These are phyloP conservation scores for Lithosia quadra DNA, from an alignment of 2,888 invertebrate genomes.

Conservation along the genomic window DNA sequence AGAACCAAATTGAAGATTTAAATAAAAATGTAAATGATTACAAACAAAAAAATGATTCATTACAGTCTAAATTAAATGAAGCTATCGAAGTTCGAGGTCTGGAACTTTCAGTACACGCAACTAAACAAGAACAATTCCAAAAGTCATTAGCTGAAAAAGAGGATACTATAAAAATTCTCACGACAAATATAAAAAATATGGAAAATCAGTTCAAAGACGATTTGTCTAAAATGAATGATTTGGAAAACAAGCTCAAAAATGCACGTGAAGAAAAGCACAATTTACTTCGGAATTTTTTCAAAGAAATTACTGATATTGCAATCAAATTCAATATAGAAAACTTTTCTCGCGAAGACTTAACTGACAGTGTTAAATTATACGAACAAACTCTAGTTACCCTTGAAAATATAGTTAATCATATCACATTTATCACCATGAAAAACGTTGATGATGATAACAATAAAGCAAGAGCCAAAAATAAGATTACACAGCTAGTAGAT, in stretches of 20 bases:
- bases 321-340: constrained; percentile 52
- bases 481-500: constrained; percentile 58
- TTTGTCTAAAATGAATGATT: constrained; percentile 37
- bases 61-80: constrained; percentile 31
- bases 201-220: constrained; percentile 46
- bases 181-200: constrained; percentile 3
- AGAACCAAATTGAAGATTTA: constrained; percentile 40
- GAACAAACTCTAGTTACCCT: constrained; percentile 60
- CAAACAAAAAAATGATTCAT: constrained; percentile 31
- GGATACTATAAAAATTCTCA: constrained; percentile 37
- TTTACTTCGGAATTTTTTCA: constrained; percentile 55
- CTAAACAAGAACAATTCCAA: constrained; percentile 47
- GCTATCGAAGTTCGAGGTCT: constrained; percentile 15
- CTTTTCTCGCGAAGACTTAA: constrained; percentile 34
- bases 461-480: constrained; percentile 49
- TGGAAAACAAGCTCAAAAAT: constrained; percentile 40
- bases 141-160: constrained; percentile 45
- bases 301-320: constrained; percentile 52
- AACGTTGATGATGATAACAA: constrained; percentile 43
- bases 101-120: constrained; percentile 41
- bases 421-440: constrained; percentile 47
- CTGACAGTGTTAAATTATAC: constrained; percentile 41
- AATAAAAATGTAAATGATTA: constrained; percentile 28
- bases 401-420: constrained; percentile 58
- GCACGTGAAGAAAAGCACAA: constrained; percentile 45